These are phyloP conservation scores for Clarias fuscus DNA, from an alignment of 2,797 vertebrate genomes.

Conservation along the genomic window DNA sequence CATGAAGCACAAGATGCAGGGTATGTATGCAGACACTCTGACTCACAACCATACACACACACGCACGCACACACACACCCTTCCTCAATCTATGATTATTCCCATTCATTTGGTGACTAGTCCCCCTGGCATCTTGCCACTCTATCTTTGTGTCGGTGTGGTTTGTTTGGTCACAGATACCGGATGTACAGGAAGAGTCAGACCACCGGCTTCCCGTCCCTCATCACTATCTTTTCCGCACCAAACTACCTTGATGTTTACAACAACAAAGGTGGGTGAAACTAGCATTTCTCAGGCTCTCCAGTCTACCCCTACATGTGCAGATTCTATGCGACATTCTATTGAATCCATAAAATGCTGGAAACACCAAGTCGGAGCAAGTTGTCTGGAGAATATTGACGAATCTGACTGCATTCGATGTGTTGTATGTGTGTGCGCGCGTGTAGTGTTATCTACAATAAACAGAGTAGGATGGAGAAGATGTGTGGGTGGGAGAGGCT, in stretches of 20 bases:
- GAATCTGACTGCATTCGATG: background rate
- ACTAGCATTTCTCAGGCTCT: background rate
- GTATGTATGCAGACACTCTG: conserved; percentile 68
- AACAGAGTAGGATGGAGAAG: conserved; percentile 30
- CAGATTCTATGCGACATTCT: background rate
- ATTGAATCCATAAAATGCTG: background rate
- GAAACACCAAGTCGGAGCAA: background rate
- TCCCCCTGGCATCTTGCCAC: background rate
- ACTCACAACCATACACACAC: conserved; percentile 12
- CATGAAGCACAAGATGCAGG: conserved; percentile 91
- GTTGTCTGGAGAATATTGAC: background rate
- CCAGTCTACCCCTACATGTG: background rate
- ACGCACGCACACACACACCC: background rate
- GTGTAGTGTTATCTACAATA: conserved; percentile 20
- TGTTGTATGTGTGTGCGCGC: conserved; percentile 3
- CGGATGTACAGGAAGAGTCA: conserved; percentile 99
- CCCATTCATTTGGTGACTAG: background rate
- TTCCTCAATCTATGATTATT: background rate
- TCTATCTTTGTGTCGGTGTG: background rate
- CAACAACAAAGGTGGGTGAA: conserved; percentile 82
- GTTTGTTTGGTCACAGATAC: conserved; percentile 74
- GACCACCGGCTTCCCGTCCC: conserved; percentile 97
- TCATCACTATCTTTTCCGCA: conserved; percentile 99
- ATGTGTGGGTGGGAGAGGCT: conserved; percentile 65
- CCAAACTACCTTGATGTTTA: conserved; percentile 98